Base-by-base conservation (phyloP, 2,113 vertebrate genomes). In the Capreolus pygargus region DNA sequence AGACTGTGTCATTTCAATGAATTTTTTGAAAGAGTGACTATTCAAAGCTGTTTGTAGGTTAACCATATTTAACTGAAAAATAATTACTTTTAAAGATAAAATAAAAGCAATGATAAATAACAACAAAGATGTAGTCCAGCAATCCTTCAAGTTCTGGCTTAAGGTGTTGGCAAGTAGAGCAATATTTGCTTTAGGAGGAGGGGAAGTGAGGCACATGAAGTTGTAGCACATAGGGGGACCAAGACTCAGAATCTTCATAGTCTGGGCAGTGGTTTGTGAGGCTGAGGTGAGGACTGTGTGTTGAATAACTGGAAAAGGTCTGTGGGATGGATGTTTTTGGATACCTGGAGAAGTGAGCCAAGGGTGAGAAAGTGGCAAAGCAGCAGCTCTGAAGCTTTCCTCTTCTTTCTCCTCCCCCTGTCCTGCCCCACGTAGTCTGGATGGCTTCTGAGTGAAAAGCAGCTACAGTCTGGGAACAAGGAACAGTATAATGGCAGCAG, bases 371-470 rank as follows among this genome's bases (percentile, higher is more conserved):
- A 84, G 11, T 55, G 27, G 30, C 30, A 43, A 45, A 52, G 12
- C 11, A 54, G 79, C 9, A 85, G 79, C 16, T 78, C 86, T 93
- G 58, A n/a, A n/a, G 25, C 6, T 45, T 50, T 36, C 21, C 15
- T 33, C 4, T 23, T 30, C 33, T 82, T 33, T n/a, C 23, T 45
- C 52, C 30, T 10, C 16, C 9, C 6, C 6, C 2, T 28, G 5
- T 30, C 27, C 39, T 0, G 1, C 8, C 52, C 12, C 7, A 19
- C 1, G 0, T 25, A 30, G 19, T 21, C 19, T 52, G 23, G 19
- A 67, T 50, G 57, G 12, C 9, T 43, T 27, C 64, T 86, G 11
- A 14, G 27, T 45, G 27, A 55, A 85, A 70, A 39, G 52, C 36
- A 43, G 50, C 25, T 50, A 6, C 7, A 27, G 30, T 17, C 7